phyloP scores from a whole-genome alignment of 2,113 vertebrate genomes.

The Protomyctophum bolini region DNA sequence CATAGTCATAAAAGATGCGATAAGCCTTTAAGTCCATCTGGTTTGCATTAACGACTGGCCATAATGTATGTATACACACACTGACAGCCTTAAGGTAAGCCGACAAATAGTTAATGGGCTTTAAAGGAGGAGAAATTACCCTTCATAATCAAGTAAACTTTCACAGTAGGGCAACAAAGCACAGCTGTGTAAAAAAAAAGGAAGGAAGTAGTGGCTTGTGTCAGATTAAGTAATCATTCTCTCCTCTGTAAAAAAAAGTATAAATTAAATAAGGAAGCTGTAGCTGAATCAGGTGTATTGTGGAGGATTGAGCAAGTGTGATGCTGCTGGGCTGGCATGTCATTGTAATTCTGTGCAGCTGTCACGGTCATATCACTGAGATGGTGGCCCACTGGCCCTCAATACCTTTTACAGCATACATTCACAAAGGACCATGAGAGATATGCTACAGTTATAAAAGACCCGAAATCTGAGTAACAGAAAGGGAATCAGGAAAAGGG shows the following conservation, averaged over 20 bases:
- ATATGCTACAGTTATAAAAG: not conserved
- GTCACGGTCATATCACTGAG: constrained; percentile 13
- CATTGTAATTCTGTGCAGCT: constrained; percentile 21
- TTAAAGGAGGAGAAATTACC: not conserved
- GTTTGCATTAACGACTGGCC: not conserved
- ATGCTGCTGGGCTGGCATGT: not conserved
- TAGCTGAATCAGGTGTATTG: not conserved
- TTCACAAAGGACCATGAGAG: no score
- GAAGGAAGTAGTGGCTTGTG: not conserved
- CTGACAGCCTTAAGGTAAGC: not conserved
- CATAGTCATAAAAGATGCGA: not conserved
- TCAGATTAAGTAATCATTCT: not conserved
- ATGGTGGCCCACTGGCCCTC: not conserved
- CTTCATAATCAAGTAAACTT: not conserved
- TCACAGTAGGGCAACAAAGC: not conserved
- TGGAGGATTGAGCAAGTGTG: not conserved
- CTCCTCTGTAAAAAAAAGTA: not conserved
- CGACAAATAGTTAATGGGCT: not conserved
- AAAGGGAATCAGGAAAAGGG: constrained; percentile 27
- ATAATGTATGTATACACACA: not conserved
- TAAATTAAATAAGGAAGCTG: not conserved
- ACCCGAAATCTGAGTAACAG: constrained; percentile 27
- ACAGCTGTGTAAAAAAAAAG: not conserved
- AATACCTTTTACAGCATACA: no score
- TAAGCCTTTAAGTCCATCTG: not conserved